Conservation (phyloP, 2,113 vertebrate genomes). For the Onychostruthus taczanowskii region DNA sequence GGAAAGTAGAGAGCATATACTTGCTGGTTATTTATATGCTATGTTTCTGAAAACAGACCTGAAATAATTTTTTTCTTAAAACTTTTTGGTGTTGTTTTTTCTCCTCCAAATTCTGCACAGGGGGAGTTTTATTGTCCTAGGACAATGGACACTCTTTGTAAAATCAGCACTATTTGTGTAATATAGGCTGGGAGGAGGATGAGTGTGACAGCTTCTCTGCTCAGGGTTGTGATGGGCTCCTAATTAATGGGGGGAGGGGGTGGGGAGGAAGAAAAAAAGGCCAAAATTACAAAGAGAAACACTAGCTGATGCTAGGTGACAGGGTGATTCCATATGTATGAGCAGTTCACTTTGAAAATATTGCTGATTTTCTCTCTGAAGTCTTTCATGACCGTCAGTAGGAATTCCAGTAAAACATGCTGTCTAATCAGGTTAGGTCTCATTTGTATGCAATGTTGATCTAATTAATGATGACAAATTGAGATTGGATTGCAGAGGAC, state of each 20-base stretch:
- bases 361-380: slow-evolving; percentile 22
- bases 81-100: too few species aligned
- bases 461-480: slow-evolving; percentile 68
- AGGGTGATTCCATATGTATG: neutral
- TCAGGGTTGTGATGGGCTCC: neutral
- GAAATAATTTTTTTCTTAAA: neutral
- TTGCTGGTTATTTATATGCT: neutral
- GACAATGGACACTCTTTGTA: neutral
- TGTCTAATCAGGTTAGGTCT: slow-evolving; percentile 53
- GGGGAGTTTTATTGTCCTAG: neutral
- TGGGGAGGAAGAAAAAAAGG: accelerated
- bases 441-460: slow-evolving; percentile 48
- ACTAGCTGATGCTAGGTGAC: neutral
- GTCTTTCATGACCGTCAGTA: slow-evolving; percentile 40
- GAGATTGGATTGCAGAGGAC: slow-evolving; percentile 61
- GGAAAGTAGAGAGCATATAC: neutral
- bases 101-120: neutral
- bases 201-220: neutral
- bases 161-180: neutral
- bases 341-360: slow-evolving; percentile 32
- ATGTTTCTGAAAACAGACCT: neutral
- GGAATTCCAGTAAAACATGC: slow-evolving; percentile 59
- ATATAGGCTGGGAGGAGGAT: neutral
- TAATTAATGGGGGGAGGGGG: neutral
- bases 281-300: neutral